These are phyloP conservation scores for Oscheius sp. DNA, from an alignment of 2,888 invertebrate species.

Conservation along the genomic window DNA sequence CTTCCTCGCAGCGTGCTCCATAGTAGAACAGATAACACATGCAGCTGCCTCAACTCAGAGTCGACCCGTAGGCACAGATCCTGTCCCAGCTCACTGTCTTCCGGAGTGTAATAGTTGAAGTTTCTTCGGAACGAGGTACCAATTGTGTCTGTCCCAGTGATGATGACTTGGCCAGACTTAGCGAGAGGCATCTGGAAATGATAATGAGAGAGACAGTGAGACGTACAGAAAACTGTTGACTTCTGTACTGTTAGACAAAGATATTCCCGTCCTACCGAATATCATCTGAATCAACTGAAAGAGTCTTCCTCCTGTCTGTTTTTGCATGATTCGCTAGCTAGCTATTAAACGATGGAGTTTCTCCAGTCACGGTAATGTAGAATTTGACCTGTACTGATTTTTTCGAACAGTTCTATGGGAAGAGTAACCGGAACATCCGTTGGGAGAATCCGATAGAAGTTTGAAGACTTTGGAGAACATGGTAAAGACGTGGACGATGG, in stretches of 20 bases:
- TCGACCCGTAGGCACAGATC: constrained; percentile 41
- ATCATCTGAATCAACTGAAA: no score
- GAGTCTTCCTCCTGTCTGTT: no score
- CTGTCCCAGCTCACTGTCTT: constrained; percentile 26
- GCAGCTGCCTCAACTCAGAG: constrained; percentile 41
- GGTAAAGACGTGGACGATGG: no score
- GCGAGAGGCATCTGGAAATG: constrained; percentile 11
- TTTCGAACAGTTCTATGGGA: no score
- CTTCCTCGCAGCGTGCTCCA: constrained; percentile 42
- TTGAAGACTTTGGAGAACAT: no score
- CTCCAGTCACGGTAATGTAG: no score
- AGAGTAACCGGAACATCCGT: no score
- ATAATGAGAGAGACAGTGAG: background rate
- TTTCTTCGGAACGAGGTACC: background rate
- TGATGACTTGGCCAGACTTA: background rate
- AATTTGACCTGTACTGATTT: no score
- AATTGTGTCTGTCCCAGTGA: background rate
- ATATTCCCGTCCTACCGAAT: background rate
- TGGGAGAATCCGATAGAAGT: no score
- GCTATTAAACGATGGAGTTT: no score
- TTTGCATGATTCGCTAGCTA: no score
- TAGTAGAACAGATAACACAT: constrained; percentile 37
- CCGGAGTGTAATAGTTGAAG: constrained; percentile 24
- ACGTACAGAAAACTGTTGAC: background rate
- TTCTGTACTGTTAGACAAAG: constrained; percentile 18